Evolutionary conservation across 2,888 invertebrate species (phyloP).

Genomic region (Drosophila nigricruria): DNA sequence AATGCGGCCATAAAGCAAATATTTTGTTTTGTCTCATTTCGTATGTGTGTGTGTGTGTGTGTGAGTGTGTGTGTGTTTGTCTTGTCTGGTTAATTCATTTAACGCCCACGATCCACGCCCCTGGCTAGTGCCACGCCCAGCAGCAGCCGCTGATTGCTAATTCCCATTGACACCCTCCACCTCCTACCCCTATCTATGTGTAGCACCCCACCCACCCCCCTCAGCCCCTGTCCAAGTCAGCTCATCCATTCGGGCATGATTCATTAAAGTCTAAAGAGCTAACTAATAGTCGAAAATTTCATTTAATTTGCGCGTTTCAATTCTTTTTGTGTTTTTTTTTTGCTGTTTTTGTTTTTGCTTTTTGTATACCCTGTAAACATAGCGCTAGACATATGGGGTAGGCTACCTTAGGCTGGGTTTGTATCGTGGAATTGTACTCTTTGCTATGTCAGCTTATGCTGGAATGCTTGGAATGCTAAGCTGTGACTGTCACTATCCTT

Average conservation of each 20-base stretch:
- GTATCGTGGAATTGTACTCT: background rate
- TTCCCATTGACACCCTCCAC: slow-evolving; percentile 7
- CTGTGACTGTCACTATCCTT: background rate
- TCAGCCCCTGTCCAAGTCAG: background rate
- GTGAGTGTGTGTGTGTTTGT: slow-evolving; percentile 16
- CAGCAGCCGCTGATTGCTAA: slow-evolving; percentile 26
- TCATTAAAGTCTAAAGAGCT: slow-evolving; percentile 76
- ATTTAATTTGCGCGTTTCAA: slow-evolving; percentile 64
- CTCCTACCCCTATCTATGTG: background rate
- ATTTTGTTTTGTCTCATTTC: slow-evolving; percentile 27
- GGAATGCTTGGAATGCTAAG: background rate
- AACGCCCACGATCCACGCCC: slow-evolving; percentile 55
- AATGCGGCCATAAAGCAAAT: slow-evolving; percentile 65
- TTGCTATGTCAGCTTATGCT: background rate
- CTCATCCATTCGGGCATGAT: slow-evolving; percentile 49
- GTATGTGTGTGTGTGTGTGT: background rate
- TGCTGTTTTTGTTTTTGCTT: slow-evolving; percentile 32
- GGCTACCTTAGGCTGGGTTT: background rate
- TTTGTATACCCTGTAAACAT: slow-evolving; percentile 35
- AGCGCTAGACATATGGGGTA: background rate
- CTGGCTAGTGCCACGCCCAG: slow-evolving; percentile 42
- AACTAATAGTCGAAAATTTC: slow-evolving; percentile 70
- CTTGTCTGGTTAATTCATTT: slow-evolving; percentile 45
- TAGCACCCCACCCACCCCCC: background rate
- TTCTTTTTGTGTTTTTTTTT: slow-evolving; percentile 35